Evolutionary conservation across 1,140 invertebrate species (phyloP), one percentile per base, ranked within the genome.

Genomic region (Pemphigus obesinymphae): DNA sequence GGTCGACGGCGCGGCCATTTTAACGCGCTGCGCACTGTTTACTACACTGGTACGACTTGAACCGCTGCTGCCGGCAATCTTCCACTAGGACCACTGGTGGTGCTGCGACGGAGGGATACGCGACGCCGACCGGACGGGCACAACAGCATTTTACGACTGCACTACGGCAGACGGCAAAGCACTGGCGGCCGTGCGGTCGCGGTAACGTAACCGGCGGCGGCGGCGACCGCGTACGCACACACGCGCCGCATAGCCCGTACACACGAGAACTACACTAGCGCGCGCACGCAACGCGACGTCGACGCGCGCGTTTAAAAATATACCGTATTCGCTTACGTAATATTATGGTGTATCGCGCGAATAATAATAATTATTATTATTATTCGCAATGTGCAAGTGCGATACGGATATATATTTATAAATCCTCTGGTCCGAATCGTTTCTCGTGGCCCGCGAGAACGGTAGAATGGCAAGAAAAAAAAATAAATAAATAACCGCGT

Each of bases 131-230:
- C 55, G 76, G 8, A 45, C 76, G 26, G 37, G 26, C 53, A 29
- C 20, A 78, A 78, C 55, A 43, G 75, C 75, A 78, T 78, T 78
- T 61, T 78, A 80, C 55, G 11, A 80, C 76, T 80, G 75, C 73
- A 53, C 29, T 31, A 50, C 50, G 5, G 40, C 29, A 17, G 29
- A 68, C 72, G 63, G 63, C 34, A 23, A 31, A 61, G 34, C 34
- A 66, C 63, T 66, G 31, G n/a, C n/a, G 73, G 17, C 45, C 37
- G 10, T 13, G 15, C 5, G 20, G 20, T n/a, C 23, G 7, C 40
- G 2, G n/a, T 20, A 40, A 10, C 43, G 10, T n/a, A 11, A 11
- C 43, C 8, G 58, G 58, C 17, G 55, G 53, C 11, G 55, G 26
- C 31, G 29, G 31, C 45, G n/a, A 15, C 5, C 20, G 20, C 34